These are phyloP conservation scores for Bovichtus variegatus DNA, from an alignment of 2,797 vertebrate genomes.

Conservation along the genomic window DNA sequence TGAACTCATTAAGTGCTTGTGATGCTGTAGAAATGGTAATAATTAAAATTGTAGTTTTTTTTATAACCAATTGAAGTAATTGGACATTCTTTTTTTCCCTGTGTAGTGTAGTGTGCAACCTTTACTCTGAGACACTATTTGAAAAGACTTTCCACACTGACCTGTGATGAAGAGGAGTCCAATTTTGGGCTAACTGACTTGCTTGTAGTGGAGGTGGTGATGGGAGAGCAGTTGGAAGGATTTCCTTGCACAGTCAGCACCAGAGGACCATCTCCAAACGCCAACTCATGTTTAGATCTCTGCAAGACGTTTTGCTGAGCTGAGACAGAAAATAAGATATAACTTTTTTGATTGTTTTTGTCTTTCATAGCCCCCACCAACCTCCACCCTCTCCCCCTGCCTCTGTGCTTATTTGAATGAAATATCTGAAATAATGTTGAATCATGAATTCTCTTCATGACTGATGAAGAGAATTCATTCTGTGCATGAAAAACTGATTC, in stretches of 20 bases:
- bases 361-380: not conserved
- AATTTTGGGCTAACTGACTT: not conserved
- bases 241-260: constrained; percentile 36
- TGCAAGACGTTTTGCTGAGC: constrained; percentile 64
- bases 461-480: too few species aligned
- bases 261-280: constrained; percentile 1
- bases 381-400: not conserved
- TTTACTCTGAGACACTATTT: not conserved
- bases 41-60: not conserved
- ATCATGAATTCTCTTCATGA: not conserved
- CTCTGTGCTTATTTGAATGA: not conserved
- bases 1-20: not conserved
- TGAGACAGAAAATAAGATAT: not conserved
- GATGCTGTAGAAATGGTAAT: not conserved
- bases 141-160: constrained; percentile 11
- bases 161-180: constrained; percentile 18
- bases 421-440: not conserved
- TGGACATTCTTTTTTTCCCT: not conserved
- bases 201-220: not conserved
- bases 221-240: not conserved
- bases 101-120: not conserved
- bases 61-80: too few species aligned
- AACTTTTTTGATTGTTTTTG: too few species aligned
- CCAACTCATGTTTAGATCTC: constrained; percentile 42
- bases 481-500: not conserved